Base-by-base conservation (phyloP, 1,140 invertebrate species). In the Psilanteris sp. region DNA sequence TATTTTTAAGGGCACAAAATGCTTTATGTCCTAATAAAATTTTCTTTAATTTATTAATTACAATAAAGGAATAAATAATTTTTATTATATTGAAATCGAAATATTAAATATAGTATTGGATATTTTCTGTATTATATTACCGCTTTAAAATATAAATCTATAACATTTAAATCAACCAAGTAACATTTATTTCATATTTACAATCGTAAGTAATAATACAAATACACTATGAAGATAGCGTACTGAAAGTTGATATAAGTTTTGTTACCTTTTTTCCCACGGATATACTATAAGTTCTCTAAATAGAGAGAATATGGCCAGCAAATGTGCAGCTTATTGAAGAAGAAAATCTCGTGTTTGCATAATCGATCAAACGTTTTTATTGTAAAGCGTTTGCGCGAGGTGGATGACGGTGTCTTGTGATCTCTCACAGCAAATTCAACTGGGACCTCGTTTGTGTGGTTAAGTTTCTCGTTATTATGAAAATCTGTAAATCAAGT, bases 401-500 rank as follows among this genome's bases (percentile, higher is more conserved):
- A 22, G 41, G 10, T 50, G 20, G 43, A 43, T 62, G 62, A 55
- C 41, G 39, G 39, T 67, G 67, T 48, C 64, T 76, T 74, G 32
- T 55, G 55, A 79, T 76, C 48, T 79, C 81, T 78, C 75, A 41
- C 78, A 75, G 79, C 75, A 80, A 83, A 81, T 81, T 79, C 74
- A 70, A 71, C 46, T 44, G 70, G 59, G 64, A 59, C 76, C 46
- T 55, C 26, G 27, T 50, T 48, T 55, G 57, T 46, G 54, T 46
- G 50, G 74, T 73, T 71, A 72, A 83, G 72, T 81, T 79, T 82
- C 77, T 80, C 74, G 79, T 79, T 82, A 78, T 77, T 68, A 50
- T 46, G 75, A 76, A 79, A 79, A 83, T 83, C 78, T 83, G n/a
- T n/a, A n/a, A n/a, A n/a, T n/a, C n/a, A n/a, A n/a, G n/a, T n/a